These are phyloP conservation scores for Eupithecia vulgata DNA, from an alignment of 2,888 invertebrate genomes.

Conservation along the genomic window DNA sequence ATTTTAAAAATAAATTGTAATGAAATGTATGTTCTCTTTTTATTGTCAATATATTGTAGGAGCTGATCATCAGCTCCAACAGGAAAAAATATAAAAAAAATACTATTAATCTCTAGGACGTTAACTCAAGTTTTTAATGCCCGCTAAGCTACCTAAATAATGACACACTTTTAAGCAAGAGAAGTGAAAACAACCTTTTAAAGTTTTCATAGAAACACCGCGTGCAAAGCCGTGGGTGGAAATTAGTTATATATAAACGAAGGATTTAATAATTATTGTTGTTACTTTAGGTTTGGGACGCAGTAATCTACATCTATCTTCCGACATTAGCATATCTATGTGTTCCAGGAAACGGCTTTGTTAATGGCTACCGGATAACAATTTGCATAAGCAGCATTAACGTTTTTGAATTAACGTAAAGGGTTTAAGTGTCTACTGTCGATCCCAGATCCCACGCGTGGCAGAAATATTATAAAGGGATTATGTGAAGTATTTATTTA, in stretches of 20 bases:
- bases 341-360: slow-evolving; percentile 25
- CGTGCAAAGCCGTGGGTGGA: not conserved
- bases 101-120: no score
- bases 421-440: not conserved
- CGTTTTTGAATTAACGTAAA: slow-evolving; percentile 8
- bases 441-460: not conserved
- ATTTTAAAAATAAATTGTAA: no score
- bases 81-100: no score
- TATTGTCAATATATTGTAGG: no score
- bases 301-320: slow-evolving; percentile 27
- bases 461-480: not conserved
- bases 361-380: slow-evolving; percentile 33
- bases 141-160: no score
- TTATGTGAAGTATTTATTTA: not conserved
- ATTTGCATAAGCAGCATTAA: slow-evolving; percentile 40
- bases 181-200: not conserved
- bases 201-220: not conserved
- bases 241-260: not conserved
- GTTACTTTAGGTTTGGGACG: not conserved
- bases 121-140: no score
- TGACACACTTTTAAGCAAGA: no score
- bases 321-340: slow-evolving; percentile 30
- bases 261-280: not conserved
- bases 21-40: no score
- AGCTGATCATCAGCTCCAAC: no score